Evolutionary conservation across 2,113 vertebrate genomes (phyloP), one percentile per base, ranked within the genome.

Genomic region (Phocoena sinus): DNA sequence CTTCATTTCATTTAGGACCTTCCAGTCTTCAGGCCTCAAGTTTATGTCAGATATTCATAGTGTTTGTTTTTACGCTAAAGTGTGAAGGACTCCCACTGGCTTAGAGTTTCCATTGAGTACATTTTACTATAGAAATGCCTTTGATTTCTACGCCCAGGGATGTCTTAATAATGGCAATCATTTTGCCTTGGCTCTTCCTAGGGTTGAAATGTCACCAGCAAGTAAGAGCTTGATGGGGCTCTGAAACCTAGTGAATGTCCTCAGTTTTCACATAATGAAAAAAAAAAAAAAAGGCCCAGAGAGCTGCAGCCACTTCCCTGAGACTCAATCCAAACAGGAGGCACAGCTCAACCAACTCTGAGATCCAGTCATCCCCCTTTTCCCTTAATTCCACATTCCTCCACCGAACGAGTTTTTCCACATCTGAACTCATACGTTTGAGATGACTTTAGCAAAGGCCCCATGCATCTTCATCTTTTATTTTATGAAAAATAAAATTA

Each of bases 331-430:
- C 26, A n/a, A 3, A 8, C 12, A 80, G 41, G 31, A 47, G 13
- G 4, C 36, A n/a, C 60, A 41, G 71, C 7, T 23, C 33, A 20
- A 10, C 28, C 4, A 26, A 20, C 3, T 3, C 41, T 47, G 31
- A 60, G 28, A 4, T 6, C 20, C 3, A 5, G 3, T 1, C 44
- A 26, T 1, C 13, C 0, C 23, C 53, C 12, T n/a, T n/a, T 18
- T 2, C 33, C 33, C 26, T 18, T 50, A 7, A 3, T 44, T 2
- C 9, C 60, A 38, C 0, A 25, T n/a, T 4, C 41, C 65, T 28
- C 20, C 56, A 23, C 20, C 0, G 5, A 28, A 14, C 0, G 15
- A 13, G 33, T 18, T 44, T 88, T 13, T 25, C 47, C 50, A 12
- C 5, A 0, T 53, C 9, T 26, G 6, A 38, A 62, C 14, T 31